Percentiles rank a stretch among this genome's conserved stretches.
phyloP scores from a whole-genome alignment of 2,888 invertebrate species.

The Ganaspis brasiliensis region DNA sequence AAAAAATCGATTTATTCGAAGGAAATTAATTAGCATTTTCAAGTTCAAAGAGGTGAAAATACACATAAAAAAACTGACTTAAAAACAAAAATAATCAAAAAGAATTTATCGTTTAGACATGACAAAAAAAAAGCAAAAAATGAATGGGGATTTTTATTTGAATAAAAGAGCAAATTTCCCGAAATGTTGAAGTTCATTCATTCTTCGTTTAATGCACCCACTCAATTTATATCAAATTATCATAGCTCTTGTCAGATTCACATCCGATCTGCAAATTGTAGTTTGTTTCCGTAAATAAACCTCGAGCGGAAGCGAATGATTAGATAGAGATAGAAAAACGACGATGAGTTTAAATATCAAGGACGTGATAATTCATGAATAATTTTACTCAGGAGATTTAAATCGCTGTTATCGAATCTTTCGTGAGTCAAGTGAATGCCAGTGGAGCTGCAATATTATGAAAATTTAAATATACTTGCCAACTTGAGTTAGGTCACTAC shows the following conservation, averaged over 20 bases:
- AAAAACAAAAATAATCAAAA: too few species aligned
- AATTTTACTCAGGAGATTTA: neutral
- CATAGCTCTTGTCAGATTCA: conserved; percentile 6
- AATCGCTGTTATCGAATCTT: too few species aligned
- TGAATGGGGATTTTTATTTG: too few species aligned
- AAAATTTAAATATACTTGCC: neutral
- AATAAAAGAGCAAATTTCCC: too few species aligned
- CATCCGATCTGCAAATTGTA: conserved; percentile 11
- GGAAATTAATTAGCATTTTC: too few species aligned
- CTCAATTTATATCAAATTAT: neutral
- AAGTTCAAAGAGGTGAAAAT: too few species aligned
- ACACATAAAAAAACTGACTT: too few species aligned
- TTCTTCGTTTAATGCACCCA: neutral
- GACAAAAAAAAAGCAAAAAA: neutral
- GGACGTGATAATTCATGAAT: conserved; percentile 1
- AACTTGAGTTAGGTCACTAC: neutral
- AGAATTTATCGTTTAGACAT: too few species aligned
- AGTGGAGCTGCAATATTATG: neutral
- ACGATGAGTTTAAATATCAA: neutral
- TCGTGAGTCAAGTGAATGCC: neutral
- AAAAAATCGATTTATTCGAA: too few species aligned
- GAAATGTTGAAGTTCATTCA: conserved; percentile 12
- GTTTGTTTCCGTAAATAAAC: conserved; percentile 27
- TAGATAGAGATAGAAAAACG: neutral
- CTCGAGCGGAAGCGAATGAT: conserved; percentile 16